Evolutionary conservation across 2,797 vertebrate genomes (phyloP).

Genomic region (Catharus ustulatus): DNA sequence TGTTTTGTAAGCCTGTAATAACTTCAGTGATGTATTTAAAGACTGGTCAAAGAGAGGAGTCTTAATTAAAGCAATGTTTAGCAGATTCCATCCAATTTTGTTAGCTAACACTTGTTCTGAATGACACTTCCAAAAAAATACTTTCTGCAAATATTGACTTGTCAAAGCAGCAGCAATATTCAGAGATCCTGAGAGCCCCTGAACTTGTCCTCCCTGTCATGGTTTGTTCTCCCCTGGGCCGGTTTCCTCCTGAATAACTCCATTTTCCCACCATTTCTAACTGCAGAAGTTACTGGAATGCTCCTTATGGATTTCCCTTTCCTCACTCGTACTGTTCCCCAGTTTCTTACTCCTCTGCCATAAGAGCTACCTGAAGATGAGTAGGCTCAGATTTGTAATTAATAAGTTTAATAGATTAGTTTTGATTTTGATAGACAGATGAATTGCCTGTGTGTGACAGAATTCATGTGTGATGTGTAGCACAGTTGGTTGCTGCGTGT

Average conservation of each 20-base stretch:
- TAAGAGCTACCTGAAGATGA: not conserved
- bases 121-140: not conserved
- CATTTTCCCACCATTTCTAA: not conserved
- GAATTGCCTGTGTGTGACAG: not conserved
- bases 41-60: not conserved
- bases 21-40: not conserved
- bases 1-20: not conserved
- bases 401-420: not conserved
- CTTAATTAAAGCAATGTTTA: not conserved
- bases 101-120: not conserved
- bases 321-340: accelerated
- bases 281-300: not conserved
- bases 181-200: not conserved
- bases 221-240: not conserved
- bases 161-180: not conserved
- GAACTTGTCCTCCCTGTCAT: not conserved
- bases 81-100: not conserved
- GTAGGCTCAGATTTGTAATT: not conserved
- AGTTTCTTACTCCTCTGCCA: not conserved
- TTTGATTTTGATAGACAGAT: not conserved
- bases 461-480: not conserved
- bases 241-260: accelerated
- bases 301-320: not conserved
- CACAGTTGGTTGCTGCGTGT: not conserved
- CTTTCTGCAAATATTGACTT: not conserved